Conservation (phyloP, 2,797 vertebrate species). For the Strix occidentalis region DNA sequence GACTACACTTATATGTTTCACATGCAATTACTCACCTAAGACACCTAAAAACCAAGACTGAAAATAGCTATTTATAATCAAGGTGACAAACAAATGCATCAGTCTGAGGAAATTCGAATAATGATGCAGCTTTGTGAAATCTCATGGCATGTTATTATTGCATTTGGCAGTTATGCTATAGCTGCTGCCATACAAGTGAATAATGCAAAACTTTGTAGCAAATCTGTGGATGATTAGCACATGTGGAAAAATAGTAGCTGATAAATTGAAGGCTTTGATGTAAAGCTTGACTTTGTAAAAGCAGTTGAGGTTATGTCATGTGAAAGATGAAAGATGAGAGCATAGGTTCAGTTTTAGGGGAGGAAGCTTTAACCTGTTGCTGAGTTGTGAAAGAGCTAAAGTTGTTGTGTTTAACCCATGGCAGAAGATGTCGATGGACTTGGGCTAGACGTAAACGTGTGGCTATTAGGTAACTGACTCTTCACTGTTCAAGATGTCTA, state of each 20-base stretch:
- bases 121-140: not conserved
- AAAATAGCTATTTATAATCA: not conserved
- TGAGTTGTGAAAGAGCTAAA: not conserved
- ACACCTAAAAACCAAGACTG: not conserved
- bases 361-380: not conserved
- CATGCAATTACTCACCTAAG: not conserved
- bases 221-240: not conserved
- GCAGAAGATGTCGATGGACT: not conserved
- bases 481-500: not conserved
- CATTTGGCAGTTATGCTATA: not conserved
- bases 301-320: accelerated
- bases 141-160: not conserved
- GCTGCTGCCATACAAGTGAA: not conserved
- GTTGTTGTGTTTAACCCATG: not conserved
- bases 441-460: not conserved
- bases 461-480: not conserved
- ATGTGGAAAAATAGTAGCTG: not conserved
- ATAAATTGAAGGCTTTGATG: not conserved
- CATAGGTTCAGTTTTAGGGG: not conserved
- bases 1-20: not conserved
- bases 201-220: not conserved
- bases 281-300: not conserved
- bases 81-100: not conserved
- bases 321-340: not conserved
- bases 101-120: not conserved